Conservation (phyloP, 2,113 vertebrate genomes). For the Lucifuga dentata region DNA sequence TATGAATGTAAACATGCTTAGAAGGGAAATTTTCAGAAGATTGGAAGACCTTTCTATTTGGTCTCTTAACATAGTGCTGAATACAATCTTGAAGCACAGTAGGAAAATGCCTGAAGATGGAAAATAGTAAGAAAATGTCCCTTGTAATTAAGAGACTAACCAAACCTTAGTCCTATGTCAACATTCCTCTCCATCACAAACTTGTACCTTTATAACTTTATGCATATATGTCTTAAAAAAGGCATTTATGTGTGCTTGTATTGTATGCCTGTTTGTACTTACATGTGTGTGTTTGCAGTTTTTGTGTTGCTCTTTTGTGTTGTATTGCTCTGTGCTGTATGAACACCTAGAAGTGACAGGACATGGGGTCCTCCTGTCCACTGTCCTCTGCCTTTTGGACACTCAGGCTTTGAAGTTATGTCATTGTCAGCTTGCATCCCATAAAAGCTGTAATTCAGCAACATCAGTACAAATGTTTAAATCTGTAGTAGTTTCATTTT, state of each 20-base stretch:
- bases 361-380: constrained; percentile 27
- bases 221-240: background rate
- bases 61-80: too few species aligned
- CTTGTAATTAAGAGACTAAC: background rate
- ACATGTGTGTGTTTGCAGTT: constrained; percentile 20
- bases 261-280: background rate
- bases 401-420: constrained; percentile 24
- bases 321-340: constrained; percentile 11
- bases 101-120: too few species aligned
- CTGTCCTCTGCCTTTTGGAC: constrained; percentile 39
- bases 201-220: background rate
- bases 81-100: too few species aligned
- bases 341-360: constrained; percentile 51
- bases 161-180: background rate
- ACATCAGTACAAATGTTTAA: constrained; percentile 32
- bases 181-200: background rate
- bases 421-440: constrained; percentile 52
- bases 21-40: too few species aligned
- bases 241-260: too few species aligned
- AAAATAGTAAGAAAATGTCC: too few species aligned
- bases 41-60: too few species aligned
- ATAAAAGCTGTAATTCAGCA: constrained; percentile 35
- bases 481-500: constrained; percentile 29
- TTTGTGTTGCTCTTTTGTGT: too few species aligned
- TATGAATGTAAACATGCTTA: too few species aligned